Percentiles rank a stretch among this genome's conserved stretches.
Conservation (phyloP, 1,140 invertebrate species). For the Plodia interpunctella region DNA sequence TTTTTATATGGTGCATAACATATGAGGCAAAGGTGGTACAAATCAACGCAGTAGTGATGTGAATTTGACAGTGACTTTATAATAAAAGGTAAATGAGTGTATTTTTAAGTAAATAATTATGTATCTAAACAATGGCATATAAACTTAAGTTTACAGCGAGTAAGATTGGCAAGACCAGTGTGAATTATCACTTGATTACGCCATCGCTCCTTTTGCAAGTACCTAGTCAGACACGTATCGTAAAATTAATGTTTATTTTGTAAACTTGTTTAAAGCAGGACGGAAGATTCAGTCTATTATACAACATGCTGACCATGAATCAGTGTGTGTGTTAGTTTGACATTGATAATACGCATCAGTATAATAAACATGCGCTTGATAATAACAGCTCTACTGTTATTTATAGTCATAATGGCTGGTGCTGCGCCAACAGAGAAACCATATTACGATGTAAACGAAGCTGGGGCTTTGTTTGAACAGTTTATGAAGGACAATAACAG, state of each 20-base stretch:
- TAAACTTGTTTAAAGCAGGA: background rate
- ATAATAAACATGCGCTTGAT: background rate
- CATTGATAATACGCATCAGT: background rate
- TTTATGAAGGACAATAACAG: slow-evolving; percentile 39
- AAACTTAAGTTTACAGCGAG: too few species aligned
- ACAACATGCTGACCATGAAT: too few species aligned
- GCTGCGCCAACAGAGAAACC: slow-evolving; percentile 16
- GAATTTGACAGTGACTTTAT: too few species aligned
- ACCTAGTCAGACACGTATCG: background rate
- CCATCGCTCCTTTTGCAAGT: background rate
- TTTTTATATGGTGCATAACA: too few species aligned
- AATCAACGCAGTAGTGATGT: too few species aligned
- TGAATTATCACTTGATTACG: too few species aligned
- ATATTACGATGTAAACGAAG: slow-evolving; percentile 38
- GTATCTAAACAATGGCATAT: too few species aligned
- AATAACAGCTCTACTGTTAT: slow-evolving; percentile 20
- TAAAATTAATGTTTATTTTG: background rate
- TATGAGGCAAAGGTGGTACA: too few species aligned
- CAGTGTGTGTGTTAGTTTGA: background rate
- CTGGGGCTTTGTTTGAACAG: slow-evolving; percentile 35
- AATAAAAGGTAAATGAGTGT: too few species aligned
- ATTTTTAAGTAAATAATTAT: too few species aligned
- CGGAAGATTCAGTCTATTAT: background rate
- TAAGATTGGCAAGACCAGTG: too few species aligned
- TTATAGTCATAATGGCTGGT: slow-evolving; percentile 25